phyloP scores from a whole-genome alignment of 30 jellyfish, hydroid and myxozoan genomes.

The Aurelia sp. region DNA sequence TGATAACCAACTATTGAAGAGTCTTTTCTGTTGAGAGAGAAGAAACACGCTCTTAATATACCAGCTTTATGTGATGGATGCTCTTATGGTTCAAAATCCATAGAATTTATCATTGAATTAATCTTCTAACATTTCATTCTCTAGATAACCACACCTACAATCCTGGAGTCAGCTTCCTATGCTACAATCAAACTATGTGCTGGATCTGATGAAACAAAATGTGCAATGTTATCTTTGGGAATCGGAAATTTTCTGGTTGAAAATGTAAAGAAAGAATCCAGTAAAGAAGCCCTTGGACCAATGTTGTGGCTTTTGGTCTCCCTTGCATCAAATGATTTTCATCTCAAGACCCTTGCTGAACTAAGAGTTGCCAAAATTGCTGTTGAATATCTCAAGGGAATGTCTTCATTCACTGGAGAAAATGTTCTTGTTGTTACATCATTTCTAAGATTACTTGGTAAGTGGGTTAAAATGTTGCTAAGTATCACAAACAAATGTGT shows the following conservation, averaged over 20 bases:
- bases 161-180: conserved; percentile 75
- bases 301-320: conserved; percentile 77
- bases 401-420: conserved; percentile 39
- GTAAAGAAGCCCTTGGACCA: conserved; percentile 42
- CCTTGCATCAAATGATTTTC: conserved; percentile 51
- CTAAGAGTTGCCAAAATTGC: conserved; percentile 34
- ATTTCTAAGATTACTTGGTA: conserved; percentile 75
- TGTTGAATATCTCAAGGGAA: conserved; percentile 34
- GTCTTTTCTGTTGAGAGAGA: too few species aligned
- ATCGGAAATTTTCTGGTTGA: conserved; percentile 36
- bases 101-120: too few species aligned
- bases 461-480: too few species aligned
- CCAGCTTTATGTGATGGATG: too few species aligned
- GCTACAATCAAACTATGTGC: conserved; percentile 73
- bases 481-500: too few species aligned
- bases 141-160: conserved; percentile 39
- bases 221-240: conserved; percentile 53
- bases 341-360: conserved; percentile 5
- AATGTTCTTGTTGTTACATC: conserved; percentile 72
- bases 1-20: too few species aligned
- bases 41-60: too few species aligned
- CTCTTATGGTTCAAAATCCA: too few species aligned
- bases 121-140: not conserved
- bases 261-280: conserved; percentile 15
- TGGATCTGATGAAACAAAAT: conserved; percentile 34